Evolutionary conservation across 2,113 vertebrate species (phyloP).

Genomic region (Percina caprodes): DNA sequence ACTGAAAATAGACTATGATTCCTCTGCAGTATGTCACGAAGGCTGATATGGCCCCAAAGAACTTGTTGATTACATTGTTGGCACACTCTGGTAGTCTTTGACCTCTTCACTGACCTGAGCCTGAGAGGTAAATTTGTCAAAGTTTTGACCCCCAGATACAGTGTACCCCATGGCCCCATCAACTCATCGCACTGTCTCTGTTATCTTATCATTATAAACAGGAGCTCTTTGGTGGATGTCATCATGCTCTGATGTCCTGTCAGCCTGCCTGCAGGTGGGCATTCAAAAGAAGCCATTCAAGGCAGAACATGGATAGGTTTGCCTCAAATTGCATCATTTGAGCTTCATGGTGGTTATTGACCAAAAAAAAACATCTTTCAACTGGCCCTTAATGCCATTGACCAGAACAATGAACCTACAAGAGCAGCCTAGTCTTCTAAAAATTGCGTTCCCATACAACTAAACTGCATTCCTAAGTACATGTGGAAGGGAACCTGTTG

Average conservation of each 20-base stretch:
- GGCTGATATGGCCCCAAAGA: conserved; percentile 6
- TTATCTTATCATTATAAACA: conserved; percentile 82
- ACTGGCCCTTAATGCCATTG: not conserved
- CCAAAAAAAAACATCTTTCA: not conserved
- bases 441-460: too few relatives aligned
- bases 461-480: too few relatives aligned
- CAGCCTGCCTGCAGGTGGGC: conserved; percentile 53
- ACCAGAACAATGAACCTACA: not conserved
- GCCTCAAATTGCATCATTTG: conserved; percentile 9
- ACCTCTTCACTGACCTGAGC: conserved; percentile 54
- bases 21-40: conserved; percentile 19
- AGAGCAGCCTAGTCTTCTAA: not conserved
- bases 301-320: conserved; percentile 10
- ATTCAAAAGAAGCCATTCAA: conserved; percentile 34
- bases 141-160: conserved; percentile 68
- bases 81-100: conserved; percentile 51
- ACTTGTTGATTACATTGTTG: conserved; percentile 51
- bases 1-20: not conserved
- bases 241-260: conserved; percentile 70
- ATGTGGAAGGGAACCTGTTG: too few relatives aligned
- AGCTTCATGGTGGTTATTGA: conserved; percentile 12
- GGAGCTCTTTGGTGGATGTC: conserved; percentile 64
- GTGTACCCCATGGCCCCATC: conserved; percentile 60
- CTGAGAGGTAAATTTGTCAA: conserved; percentile 62
- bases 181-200: conserved; percentile 70